A percentile compares a stretch with the other conserved stretches of the same genome.
These are phyloP conservation scores for Melanophora roralis DNA, from an alignment of 2,888 invertebrate genomes.

Conservation along the genomic window DNA sequence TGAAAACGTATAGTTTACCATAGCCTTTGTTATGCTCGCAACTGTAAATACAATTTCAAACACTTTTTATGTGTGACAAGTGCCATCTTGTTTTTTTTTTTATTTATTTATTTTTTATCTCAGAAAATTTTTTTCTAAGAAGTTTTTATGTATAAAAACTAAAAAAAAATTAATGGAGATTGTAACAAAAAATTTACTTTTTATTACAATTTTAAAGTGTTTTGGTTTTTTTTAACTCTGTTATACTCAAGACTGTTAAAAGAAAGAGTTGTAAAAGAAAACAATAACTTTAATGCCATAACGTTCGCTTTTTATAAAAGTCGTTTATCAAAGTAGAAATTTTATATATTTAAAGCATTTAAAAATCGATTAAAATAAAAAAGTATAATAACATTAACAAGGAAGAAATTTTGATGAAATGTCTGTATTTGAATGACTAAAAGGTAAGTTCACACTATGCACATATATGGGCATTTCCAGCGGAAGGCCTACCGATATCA, in stretches of 20 bases:
- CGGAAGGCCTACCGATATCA: no score
- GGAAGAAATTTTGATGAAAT: no score
- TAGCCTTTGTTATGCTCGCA: no score
- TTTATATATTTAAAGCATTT: conserved; percentile 4
- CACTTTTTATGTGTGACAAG: conserved; percentile 6
- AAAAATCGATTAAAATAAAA: not conserved
- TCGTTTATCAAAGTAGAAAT: not conserved
- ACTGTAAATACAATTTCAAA: not conserved
- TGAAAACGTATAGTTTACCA: no score
- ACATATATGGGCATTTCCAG: no score
- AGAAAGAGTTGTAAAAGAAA: not conserved
- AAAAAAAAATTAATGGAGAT: not conserved
- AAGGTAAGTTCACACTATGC: no score
- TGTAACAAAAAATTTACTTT: not conserved
- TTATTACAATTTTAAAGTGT: not conserved
- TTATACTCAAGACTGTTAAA: conserved; percentile 20
- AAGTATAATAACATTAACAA: no score
- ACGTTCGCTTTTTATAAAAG: conserved; percentile 29
- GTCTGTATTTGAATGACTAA: no score
- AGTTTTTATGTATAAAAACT: conserved; percentile 16
- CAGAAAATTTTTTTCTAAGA: not conserved
- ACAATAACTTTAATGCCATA: not conserved
- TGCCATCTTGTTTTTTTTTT: conserved; percentile 29
- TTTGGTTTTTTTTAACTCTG: not conserved
- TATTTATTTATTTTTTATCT: not conserved